A percentile compares a stretch with the other conserved stretches of the same genome.
These are phyloP conservation scores for Willowsia nigromaculata DNA, from an alignment of 2,888 invertebrate genomes.

Conservation along the genomic window DNA sequence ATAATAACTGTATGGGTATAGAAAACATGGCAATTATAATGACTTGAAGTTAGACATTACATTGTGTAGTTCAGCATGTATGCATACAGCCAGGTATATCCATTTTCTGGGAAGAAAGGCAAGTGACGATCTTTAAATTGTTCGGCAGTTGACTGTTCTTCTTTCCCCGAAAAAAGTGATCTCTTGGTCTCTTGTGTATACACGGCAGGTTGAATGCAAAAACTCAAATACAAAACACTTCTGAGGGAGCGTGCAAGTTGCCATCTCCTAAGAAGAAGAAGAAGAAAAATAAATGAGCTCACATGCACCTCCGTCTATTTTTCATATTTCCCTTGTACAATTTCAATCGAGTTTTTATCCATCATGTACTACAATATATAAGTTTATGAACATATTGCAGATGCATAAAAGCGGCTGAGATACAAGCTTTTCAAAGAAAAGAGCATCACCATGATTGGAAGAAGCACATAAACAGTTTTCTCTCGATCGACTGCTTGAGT, in stretches of 20 bases:
- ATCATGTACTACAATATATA: conserved; percentile 14
- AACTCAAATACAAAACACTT: conserved; percentile 1
- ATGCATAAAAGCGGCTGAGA: conserved; percentile 18
- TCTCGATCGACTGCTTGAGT: conserved; percentile 27
- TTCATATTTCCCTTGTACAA: conserved; percentile 6
- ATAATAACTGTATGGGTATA: conserved; percentile 41
- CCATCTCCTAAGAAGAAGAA: neutral
- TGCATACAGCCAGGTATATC: too few relatives aligned
- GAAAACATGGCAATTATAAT: too few relatives aligned
- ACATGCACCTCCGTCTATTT: neutral
- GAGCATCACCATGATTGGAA: conserved; percentile 21
- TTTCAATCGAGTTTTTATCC: neutral
- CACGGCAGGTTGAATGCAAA: neutral
- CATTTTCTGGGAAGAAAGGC: neutral
- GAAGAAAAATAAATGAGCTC: conserved; percentile 1
- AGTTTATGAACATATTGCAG: conserved; percentile 38
- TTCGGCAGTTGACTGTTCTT: conserved; percentile 24
- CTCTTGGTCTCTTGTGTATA: conserved; percentile 5
- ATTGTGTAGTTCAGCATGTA: too few relatives aligned
- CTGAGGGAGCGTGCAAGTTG: conserved; percentile 18
- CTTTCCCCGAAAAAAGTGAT: neutral
- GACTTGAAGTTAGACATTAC: too few relatives aligned
- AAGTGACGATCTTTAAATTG: neutral
- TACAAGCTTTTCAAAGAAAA: neutral
- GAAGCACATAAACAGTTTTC: conserved; percentile 35